These are phyloP conservation scores for Morone chrysops DNA, from an alignment of 2,113 vertebrate species.

Conservation along the genomic window DNA sequence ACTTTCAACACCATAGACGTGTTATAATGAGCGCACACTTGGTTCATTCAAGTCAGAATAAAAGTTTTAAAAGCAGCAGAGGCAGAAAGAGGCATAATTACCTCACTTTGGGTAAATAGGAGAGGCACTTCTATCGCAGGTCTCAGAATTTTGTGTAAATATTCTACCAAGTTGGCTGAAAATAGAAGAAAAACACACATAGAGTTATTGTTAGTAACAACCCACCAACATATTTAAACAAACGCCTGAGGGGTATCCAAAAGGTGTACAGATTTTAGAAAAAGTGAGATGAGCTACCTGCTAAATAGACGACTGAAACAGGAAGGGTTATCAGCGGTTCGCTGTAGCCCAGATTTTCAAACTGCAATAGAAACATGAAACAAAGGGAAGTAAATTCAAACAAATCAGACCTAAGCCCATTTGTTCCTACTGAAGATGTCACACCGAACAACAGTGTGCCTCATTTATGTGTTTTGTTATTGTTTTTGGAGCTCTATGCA, in stretches of 20 bases:
- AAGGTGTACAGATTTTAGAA: not conserved
- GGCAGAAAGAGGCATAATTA: conserved; percentile 57
- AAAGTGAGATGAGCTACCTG: conserved; percentile 84
- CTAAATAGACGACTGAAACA: conserved; percentile 85
- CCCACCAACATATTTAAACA: not conserved
- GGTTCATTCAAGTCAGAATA: not conserved
- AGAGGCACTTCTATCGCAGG: conserved; percentile 88
- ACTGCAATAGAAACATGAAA: conserved; percentile 79
- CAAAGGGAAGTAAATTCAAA: not conserved
- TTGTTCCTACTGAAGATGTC: too few species aligned
- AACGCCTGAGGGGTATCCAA: not conserved
- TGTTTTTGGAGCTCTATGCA: not conserved
- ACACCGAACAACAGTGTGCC: too few species aligned
- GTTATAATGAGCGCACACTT: not conserved
- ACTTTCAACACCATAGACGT: not conserved
- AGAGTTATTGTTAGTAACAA: not conserved
- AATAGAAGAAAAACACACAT: not conserved
- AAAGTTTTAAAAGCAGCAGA: not conserved
- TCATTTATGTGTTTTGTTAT: not conserved
- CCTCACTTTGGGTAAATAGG: conserved; percentile 93
- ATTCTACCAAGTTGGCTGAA: conserved; percentile 89
- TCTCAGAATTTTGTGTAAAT: conserved; percentile 87
- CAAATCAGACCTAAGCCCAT: not conserved
- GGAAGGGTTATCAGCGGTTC: conserved; percentile 90
- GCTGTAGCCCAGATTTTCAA: conserved; percentile 90